phyloP scores from a whole-genome alignment of 2,113 vertebrate genomes.

The Platichthys flesus region DNA sequence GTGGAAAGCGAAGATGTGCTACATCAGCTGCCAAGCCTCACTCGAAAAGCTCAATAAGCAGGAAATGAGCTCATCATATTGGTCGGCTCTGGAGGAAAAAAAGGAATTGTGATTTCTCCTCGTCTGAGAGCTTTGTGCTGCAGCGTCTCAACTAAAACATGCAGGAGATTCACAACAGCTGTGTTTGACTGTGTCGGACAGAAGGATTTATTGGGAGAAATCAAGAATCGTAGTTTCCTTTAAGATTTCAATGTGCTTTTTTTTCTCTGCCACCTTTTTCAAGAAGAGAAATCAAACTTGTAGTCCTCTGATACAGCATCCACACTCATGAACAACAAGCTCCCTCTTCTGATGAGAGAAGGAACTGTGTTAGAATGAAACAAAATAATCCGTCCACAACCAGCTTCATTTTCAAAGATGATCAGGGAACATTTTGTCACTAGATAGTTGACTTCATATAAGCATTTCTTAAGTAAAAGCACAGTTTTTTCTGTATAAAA shows the following conservation, averaged over 20 bases:
- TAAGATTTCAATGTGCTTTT: background rate
- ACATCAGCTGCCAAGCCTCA: conserved; percentile 48
- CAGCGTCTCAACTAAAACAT: background rate
- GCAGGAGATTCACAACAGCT: background rate
- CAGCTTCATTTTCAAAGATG: background rate
- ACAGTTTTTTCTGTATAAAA: conserved; percentile 30
- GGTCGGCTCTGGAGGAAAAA: conserved; percentile 9
- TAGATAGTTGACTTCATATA: conserved; percentile 13
- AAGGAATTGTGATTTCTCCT: conserved; percentile 9
- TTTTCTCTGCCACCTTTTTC: conserved; percentile 1
- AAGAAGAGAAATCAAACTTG: background rate
- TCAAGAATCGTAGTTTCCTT: background rate
- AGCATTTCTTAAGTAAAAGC: conserved; percentile 29
- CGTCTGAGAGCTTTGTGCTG: background rate
- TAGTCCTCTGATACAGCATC: background rate
- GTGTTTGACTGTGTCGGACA: background rate
- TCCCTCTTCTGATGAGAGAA: conserved; percentile 41
- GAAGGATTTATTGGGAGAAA: background rate
- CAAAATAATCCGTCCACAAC: background rate
- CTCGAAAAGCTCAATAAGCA: conserved; percentile 47
- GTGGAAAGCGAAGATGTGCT: conserved; percentile 38
- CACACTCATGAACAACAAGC: background rate
- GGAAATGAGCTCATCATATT: conserved; percentile 64
- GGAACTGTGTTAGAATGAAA: conserved; percentile 24
- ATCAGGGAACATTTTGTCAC: conserved; percentile 18